Evolutionary conservation across 2,797 vertebrate species (phyloP).

Genomic region (Artibeus lituratus): DNA sequence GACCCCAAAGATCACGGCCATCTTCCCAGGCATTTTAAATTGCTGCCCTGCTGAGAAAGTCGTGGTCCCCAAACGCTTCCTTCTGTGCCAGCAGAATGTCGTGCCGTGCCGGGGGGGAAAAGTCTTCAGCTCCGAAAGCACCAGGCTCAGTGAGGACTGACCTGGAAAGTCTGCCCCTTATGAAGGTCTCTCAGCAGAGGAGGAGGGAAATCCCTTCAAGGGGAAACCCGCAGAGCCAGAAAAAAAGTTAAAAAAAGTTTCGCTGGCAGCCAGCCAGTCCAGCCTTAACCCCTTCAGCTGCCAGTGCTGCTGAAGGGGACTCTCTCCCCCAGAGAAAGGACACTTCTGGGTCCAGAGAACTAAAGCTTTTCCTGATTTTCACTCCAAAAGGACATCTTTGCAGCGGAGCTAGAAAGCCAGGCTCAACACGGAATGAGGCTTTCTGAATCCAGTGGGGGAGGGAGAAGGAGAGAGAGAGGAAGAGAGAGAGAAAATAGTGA

Average conservation of each 20-base stretch:
- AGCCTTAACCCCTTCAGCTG: constrained; percentile 77
- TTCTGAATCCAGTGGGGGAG: background rate
- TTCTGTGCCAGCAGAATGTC: background rate
- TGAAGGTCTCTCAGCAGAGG: constrained; percentile 58
- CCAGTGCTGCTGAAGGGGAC: background rate
- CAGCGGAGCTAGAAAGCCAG: background rate
- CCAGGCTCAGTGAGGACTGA: background rate
- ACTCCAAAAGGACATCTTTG: background rate
- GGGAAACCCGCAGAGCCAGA: constrained; percentile 74
- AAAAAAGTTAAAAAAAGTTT: background rate
- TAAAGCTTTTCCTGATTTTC: background rate
- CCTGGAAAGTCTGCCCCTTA: constrained; percentile 65
- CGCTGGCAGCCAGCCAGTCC: constrained; percentile 64
- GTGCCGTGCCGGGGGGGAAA: background rate
- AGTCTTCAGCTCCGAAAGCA: constrained; percentile 25
- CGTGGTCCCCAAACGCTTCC: background rate
- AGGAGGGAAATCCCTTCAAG: constrained; percentile 78
- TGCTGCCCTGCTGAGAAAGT: constrained; percentile 14
- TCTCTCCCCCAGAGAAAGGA: background rate
- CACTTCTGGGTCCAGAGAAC: background rate
- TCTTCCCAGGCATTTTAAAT: constrained; percentile 45
- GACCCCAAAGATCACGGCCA: constrained; percentile 56
- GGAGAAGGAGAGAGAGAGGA: background rate
- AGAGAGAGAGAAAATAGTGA: background rate
- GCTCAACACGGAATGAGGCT: background rate